Conservation (phyloP, 2,797 vertebrate species). For the Prunella strophiata region DNA sequence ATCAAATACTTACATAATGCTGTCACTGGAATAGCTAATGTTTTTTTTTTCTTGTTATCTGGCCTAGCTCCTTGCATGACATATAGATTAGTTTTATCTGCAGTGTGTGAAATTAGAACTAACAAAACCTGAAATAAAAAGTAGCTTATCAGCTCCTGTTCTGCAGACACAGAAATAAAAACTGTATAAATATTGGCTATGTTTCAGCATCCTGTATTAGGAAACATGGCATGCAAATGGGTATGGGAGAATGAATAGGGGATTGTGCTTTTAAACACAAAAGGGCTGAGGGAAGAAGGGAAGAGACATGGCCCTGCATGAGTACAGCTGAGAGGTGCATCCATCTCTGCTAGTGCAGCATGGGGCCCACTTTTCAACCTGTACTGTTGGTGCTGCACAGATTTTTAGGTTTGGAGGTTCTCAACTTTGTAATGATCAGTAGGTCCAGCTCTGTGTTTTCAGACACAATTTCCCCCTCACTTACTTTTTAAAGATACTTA, state of each 20-base stretch:
- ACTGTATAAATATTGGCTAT: conserved; percentile 4
- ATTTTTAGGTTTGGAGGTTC: neutral
- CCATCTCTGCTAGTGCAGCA: accelerated
- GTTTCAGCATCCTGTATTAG: conserved; percentile 39
- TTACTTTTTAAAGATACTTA: neutral
- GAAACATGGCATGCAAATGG: neutral
- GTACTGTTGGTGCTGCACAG: accelerated
- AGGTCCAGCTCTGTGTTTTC: neutral
- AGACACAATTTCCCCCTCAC: neutral
- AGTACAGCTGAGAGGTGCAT: neutral
- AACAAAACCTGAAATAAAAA: conserved; percentile 52
- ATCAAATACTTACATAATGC: conserved; percentile 13
- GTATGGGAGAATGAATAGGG: neutral
- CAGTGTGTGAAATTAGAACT: conserved; percentile 35
- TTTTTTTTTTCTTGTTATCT: conserved; percentile 49
- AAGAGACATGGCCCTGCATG: neutral
- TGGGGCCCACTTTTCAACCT: accelerated
- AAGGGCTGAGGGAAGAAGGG: neutral
- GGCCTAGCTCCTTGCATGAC: conserved; percentile 17
- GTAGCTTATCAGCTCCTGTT: conserved; percentile 43
- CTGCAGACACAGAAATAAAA: conserved; percentile 22
- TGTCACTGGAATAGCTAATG: neutral
- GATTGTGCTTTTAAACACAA: neutral
- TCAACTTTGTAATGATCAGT: neutral
- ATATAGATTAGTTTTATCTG: conserved; percentile 44